Base-by-base conservation (phyloP, 2,113 vertebrate genomes). In the Lipotes vexillifer region DNA sequence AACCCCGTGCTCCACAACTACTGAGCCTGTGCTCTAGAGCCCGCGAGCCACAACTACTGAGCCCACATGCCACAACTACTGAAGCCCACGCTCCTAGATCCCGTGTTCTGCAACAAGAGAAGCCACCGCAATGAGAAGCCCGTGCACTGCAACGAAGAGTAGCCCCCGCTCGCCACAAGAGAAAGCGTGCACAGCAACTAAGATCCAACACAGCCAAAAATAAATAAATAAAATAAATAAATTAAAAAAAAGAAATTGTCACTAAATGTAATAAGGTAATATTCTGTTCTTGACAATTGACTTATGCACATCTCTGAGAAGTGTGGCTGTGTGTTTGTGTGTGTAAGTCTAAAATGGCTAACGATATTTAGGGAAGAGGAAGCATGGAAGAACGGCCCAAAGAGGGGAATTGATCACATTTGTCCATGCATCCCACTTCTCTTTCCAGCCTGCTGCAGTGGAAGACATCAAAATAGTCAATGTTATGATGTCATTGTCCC, bases 281-380 rank as follows among this genome's bases (percentile, higher is more conserved):
- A 4, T 69, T 63, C 31, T 90, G 46, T 29, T 87, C 46, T 85
- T 96, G 77, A 97, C 20, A 63, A 57, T 31, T 46, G 57, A 80
- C 49, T 87, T 74, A 77, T 87, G n/a, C 33, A 74, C n/a, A 59
- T 92, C 63, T 93, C 38, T 86, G 33, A 92, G 49, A 95, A 87
- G 23, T 18, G 17, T 31, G 55, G 17, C 8, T 61, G 11, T 38
- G 11, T n/a, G 38, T 63, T 63, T 49, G 72, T 72, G 41, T 86
- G 0, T 36, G n/a, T 78, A 11, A 55, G 12, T 94, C 46, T 49
- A n/a, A 92, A 86, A 82, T 77, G 88, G 29, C 38, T 78, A 36
- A 55, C 17, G 57, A 49, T 86, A 41, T 71, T 71, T 68, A 65
- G 33, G 31, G 12, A 78, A 49, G 31, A 92, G n/a, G 27, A 41